Base-by-base conservation (phyloP, 2,797 vertebrate genomes). In the Emys orbicularis region DNA sequence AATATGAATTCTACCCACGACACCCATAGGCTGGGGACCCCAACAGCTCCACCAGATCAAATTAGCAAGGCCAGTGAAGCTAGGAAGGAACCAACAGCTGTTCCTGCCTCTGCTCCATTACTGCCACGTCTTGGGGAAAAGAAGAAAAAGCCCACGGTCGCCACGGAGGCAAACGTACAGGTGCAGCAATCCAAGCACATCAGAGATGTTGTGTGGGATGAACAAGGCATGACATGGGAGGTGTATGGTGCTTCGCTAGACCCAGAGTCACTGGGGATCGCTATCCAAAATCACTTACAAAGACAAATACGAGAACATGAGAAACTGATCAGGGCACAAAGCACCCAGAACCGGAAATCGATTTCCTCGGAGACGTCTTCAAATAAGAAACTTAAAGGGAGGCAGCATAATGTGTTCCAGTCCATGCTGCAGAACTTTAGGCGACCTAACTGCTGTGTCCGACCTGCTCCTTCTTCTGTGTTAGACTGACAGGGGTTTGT, bases 161-260 rank as follows among this genome's bases (percentile, higher is more conserved):
- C 96, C 25, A 88, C 94, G 86, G 96, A 92, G 61, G 82, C 97
- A 0, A 98, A 94, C 94, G 97, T 97, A 49, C 98, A 97, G 12
- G 74, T 97, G 81, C 98, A 98, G 18, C 98, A 98, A 81, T 96
- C 89, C 44, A 98, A 99, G 94, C 98, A 98, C 0, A 88, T 99
- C 88, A 98, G 99, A 11, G 99, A 99, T 44, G 99, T 99, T 1
- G 97, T 99, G 56, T 99, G 99, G 99, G 99, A 99, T 0, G 99
- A 99, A 87, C 99, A 99, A 93, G 99, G 99, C 87, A 99, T 99
- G 99, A 99, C 99, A 0, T 99, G 99, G 99, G 99, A 99, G 96
- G 99, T 99, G 79, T 99, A 99, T 0, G 99, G 99, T 2, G 99
- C 99, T 0, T 99, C 99, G 1, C 98, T 99, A 4, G 99, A 99